phyloP scores from a whole-genome alignment of 2,888 invertebrate genomes.

The Caenorhabditis becei region DNA sequence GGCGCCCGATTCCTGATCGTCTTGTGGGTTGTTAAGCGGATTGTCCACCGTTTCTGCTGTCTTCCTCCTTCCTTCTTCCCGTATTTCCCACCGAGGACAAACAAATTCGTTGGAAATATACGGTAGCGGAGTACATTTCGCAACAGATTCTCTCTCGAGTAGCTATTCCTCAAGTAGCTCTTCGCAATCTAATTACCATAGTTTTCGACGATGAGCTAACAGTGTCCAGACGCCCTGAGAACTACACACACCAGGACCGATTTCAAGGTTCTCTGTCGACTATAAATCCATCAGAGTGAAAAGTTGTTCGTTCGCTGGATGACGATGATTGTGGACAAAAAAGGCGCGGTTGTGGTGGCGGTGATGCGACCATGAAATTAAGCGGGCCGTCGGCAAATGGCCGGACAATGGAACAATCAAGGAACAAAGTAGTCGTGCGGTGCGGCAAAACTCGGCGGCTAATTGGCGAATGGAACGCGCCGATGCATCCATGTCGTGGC shows the following conservation, averaged over 20 bases:
- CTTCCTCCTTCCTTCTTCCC: neutral
- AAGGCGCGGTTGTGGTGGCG: conserved; percentile 28
- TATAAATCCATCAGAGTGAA: conserved; percentile 40
- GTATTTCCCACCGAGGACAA: conserved; percentile 24
- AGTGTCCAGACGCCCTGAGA: neutral
- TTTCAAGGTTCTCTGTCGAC: conserved; percentile 19
- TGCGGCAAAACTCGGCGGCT: conserved; percentile 50
- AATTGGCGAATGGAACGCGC: conserved; percentile 50
- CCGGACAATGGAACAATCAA: conserved; percentile 54
- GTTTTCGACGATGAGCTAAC: too few species aligned
- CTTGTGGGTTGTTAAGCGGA: conserved; percentile 54
- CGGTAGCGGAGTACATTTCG: conserved; percentile 11
- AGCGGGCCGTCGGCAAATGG: conserved; percentile 36
- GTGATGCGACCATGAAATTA: conserved; percentile 42
- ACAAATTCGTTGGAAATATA: conserved; percentile 19
- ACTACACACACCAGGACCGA: neutral
- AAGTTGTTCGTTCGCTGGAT: conserved; percentile 8
- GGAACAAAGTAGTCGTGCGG: conserved; percentile 44
- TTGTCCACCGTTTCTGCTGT: conserved; percentile 19
- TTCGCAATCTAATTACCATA: too few species aligned
- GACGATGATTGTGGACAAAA: conserved; percentile 27
- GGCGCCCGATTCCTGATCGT: conserved; percentile 39
- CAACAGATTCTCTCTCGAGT: conserved; percentile 15
- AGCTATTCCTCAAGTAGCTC: neutral
- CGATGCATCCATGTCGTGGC: conserved; percentile 24